A percentile compares a stretch with the other conserved stretches of the same genome.
Evolutionary conservation across 2,797 vertebrate species (phyloP).

Genomic region (Schizopygopsis pylzovi): DNA sequence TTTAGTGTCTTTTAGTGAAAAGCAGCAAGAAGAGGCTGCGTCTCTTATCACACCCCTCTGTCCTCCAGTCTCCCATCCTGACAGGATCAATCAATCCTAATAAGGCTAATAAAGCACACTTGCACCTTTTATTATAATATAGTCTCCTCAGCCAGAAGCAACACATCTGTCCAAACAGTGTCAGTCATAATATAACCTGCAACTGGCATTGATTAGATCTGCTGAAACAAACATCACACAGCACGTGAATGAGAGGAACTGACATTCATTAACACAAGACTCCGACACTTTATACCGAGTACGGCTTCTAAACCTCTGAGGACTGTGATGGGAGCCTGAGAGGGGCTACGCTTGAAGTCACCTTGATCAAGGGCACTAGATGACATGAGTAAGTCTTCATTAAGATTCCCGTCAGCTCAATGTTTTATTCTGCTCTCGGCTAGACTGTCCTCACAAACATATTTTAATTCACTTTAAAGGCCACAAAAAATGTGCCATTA

Average conservation of each 20-base stretch:
- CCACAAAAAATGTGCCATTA: neutral
- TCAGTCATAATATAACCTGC: constrained; percentile 30
- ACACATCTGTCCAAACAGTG: constrained; percentile 29
- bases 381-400: constrained; percentile 31
- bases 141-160: constrained; percentile 28
- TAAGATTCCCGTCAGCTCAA: constrained; percentile 12
- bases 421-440: neutral
- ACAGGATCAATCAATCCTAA: constrained; percentile 6
- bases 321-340: constrained; percentile 1
- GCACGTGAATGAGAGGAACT: neutral
- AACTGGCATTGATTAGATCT: neutral
- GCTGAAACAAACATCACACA: neutral
- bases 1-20: neutral
- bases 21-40: neutral
- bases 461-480: neutral
- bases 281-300: neutral
- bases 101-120: constrained; percentile 24
- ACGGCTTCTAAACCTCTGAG: constrained; percentile 12
- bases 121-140: constrained; percentile 36
- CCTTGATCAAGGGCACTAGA: constrained; percentile 34
- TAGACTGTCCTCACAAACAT: neutral
- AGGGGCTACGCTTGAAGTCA: constrained; percentile 17
- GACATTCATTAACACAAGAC: constrained; percentile 33
- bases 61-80: neutral
- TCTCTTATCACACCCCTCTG: neutral